phyloP scores from a whole-genome alignment of 2,797 vertebrate genomes.

The Sebastes diploproa region DNA sequence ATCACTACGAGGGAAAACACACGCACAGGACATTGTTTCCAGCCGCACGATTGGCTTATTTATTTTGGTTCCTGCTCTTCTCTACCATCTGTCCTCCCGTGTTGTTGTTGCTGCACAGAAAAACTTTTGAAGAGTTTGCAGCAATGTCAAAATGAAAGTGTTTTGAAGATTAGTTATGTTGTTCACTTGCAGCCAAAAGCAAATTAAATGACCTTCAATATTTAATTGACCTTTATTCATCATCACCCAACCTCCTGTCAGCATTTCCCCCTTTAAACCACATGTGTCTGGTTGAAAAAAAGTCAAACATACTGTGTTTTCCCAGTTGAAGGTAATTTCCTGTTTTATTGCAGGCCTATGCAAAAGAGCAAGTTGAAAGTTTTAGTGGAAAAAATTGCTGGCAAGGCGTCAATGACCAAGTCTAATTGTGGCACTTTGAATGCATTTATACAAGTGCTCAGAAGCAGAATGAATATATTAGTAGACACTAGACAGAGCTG shows the following conservation, averaged over 20 bases:
- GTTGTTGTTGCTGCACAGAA: not conserved
- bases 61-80: conserved; percentile 8
- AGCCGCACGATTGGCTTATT: conserved; percentile 30
- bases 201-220: not conserved
- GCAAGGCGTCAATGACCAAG: not conserved
- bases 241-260: not conserved
- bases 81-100: not conserved
- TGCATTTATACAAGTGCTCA: not conserved
- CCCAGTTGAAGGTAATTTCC: no score
- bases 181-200: not conserved
- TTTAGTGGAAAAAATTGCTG: not conserved
- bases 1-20: conserved; percentile 19
- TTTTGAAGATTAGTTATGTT: not conserved
- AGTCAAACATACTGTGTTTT: not conserved
- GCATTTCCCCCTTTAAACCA: not conserved
- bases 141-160: not conserved
- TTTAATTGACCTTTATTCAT: not conserved
- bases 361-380: not conserved
- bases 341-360: not conserved
- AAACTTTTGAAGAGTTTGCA: not conserved
- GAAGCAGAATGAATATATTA: not conserved
- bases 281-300: not conserved
- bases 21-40: conserved; percentile 15
- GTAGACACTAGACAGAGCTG: not conserved
- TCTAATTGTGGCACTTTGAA: not conserved